Conservation (phyloP, 2,113 vertebrate genomes). For the Synodontis membranacea region DNA sequence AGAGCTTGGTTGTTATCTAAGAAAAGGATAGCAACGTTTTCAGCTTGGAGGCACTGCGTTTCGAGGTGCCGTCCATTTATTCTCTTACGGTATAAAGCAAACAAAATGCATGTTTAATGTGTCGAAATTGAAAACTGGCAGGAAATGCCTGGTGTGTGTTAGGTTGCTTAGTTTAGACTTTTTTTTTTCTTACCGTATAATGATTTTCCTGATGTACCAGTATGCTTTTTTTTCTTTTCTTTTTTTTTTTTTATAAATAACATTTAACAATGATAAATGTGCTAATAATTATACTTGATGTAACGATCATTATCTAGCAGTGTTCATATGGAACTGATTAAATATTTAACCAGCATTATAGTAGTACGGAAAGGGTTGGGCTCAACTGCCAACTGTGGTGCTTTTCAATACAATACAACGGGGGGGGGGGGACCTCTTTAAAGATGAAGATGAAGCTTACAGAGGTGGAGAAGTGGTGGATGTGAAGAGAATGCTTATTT, state of each 20-base stretch:
- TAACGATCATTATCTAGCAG: not conserved
- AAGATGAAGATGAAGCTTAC: not conserved
- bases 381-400: not conserved
- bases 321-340: conserved; percentile 15
- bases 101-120: not conserved
- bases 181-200: not conserved
- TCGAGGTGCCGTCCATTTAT: conserved; percentile 27
- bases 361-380: not conserved
- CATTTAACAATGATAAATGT: conserved; percentile 1
- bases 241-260: no score
- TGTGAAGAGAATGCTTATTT: conserved; percentile 41
- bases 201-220: not conserved
- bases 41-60: conserved; percentile 28
- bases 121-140: conserved; percentile 4
- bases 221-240: not conserved
- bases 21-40: conserved; percentile 33
- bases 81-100: conserved; percentile 11
- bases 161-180: not conserved
- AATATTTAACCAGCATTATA: conserved; percentile 9
- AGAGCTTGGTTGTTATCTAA: conserved; percentile 24
- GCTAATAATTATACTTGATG: conserved; percentile 19
- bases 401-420: not conserved
- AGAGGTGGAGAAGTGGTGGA: not conserved
- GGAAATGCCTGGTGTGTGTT: not conserved
- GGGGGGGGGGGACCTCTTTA: no score